Evolutionary conservation across 2,888 invertebrate genomes (phyloP).

Genomic region (Ptychoptera contaminata): DNA sequence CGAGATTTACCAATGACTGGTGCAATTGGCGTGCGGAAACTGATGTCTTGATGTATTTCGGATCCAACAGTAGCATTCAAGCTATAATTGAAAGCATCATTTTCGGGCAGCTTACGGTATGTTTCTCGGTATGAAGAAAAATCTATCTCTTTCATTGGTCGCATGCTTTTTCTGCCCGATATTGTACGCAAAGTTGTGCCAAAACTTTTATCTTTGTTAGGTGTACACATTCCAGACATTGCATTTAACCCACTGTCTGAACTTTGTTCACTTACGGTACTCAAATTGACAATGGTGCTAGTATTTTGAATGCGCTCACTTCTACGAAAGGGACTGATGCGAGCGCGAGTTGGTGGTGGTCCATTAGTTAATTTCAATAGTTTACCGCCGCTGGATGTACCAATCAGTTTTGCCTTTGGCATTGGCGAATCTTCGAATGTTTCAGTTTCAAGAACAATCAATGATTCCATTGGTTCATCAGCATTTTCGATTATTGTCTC

Average conservation of each 20-base stretch:
- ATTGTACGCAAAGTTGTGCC: slow-evolving; percentile 15
- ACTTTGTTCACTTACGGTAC: neutral
- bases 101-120: slow-evolving; percentile 23
- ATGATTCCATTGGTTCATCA: slow-evolving; percentile 6
- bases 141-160: slow-evolving; percentile 18
- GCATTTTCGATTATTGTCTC: neutral
- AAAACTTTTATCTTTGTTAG: neutral
- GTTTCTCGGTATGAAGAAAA: slow-evolving; percentile 18
- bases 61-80: slow-evolving; percentile 27
- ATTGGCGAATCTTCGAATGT: neutral
- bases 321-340: neutral
- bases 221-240: neutral
- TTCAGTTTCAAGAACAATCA: slow-evolving; percentile 3
- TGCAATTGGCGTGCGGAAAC: slow-evolving; percentile 16
- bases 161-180: slow-evolving; percentile 25
- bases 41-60: slow-evolving; percentile 19
- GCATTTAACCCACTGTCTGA: neutral
- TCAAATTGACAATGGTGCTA: slow-evolving; percentile 4
- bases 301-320: neutral
- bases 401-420: neutral
- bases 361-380: neutral
- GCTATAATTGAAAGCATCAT: slow-evolving; percentile 21
- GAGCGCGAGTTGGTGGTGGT: neutral
- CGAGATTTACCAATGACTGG: slow-evolving; percentile 8
- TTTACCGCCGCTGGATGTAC: neutral